These are phyloP conservation scores for Drosophila seclusa DNA, from an alignment of 2,888 invertebrate species.

Conservation along the genomic window DNA sequence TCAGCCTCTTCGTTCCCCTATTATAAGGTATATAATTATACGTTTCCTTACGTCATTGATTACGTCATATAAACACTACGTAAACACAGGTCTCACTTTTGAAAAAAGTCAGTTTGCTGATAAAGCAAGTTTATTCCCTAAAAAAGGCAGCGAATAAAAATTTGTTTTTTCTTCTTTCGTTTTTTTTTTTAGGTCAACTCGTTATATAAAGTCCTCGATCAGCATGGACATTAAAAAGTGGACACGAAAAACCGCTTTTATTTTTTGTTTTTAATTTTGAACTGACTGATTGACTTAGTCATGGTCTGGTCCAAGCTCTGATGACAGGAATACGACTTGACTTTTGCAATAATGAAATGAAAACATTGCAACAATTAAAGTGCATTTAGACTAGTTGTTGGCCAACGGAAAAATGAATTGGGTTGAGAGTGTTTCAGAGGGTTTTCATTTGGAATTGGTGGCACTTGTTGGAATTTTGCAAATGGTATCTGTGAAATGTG, in stretches of 20 bases:
- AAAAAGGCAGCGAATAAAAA: conserved; percentile 5
- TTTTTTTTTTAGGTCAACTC: conserved; percentile 36
- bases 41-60: not conserved
- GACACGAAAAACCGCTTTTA: conserved; percentile 38
- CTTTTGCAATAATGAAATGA: conserved; percentile 19
- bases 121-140: conserved; percentile 22
- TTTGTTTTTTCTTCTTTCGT: not conserved
- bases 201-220: conserved; percentile 47
- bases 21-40: not conserved
- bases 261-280: not conserved
- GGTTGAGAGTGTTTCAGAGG: not conserved
- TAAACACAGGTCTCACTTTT: too few species aligned
- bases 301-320: conserved; percentile 23
- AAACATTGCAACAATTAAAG: conserved; percentile 38
- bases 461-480: conserved; percentile 62
- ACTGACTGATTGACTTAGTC: conserved; percentile 43
- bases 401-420: not conserved
- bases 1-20: too few species aligned
- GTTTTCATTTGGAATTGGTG: conserved; percentile 37
- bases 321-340: not conserved
- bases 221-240: conserved; percentile 32
- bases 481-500: conserved; percentile 67
- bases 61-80: not conserved
- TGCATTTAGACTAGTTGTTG: conserved; percentile 33
- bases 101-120: not conserved